Conservation (phyloP, 2,797 vertebrate species). For the Anableps anableps region DNA sequence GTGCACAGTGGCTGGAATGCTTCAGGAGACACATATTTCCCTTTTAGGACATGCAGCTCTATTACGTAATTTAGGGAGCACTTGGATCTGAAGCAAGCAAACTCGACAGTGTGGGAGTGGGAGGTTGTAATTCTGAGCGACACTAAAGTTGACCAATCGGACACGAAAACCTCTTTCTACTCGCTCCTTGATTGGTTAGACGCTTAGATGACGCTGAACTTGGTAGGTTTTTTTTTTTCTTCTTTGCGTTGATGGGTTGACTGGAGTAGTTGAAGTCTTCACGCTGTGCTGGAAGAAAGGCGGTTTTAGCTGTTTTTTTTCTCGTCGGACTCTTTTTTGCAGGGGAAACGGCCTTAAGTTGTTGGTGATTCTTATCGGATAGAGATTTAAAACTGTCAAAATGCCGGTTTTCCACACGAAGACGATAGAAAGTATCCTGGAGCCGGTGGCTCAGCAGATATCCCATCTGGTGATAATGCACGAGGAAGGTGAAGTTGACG, state of each 20-base stretch:
- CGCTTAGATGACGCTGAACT: slow-evolving; percentile 41
- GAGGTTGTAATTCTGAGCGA: slow-evolving; percentile 36
- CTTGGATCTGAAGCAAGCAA: slow-evolving; percentile 68
- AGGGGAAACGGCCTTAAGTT: slow-evolving; percentile 32
- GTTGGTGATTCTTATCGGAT: slow-evolving; percentile 35
- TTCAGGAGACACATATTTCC: slow-evolving; percentile 77
- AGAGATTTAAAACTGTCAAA: slow-evolving; percentile 68
- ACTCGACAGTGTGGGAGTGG: slow-evolving; percentile 54
- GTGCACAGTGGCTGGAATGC: slow-evolving; percentile 62
- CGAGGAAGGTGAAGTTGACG: slow-evolving; percentile 98
- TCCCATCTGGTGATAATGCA: slow-evolving; percentile 99
- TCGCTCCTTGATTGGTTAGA: slow-evolving; percentile 66
- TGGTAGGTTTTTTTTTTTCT: not conserved
- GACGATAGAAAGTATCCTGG: slow-evolving; percentile 98
- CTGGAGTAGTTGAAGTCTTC: slow-evolving; percentile 63
- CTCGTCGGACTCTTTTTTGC: slow-evolving; percentile 31
- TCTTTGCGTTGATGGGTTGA: slow-evolving; percentile 54
- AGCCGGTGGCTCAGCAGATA: slow-evolving; percentile 99
- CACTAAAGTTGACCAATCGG: slow-evolving; percentile 62
- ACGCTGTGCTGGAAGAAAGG: slow-evolving; percentile 43
- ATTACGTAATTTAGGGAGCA: slow-evolving; percentile 85
- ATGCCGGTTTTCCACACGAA: slow-evolving; percentile 99
- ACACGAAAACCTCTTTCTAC: not conserved
- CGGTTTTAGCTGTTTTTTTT: slow-evolving; percentile 8
- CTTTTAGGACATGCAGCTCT: slow-evolving; percentile 89